Conservation (phyloP, 2,888 invertebrate species). For the Drosophila fulvimacula region DNA sequence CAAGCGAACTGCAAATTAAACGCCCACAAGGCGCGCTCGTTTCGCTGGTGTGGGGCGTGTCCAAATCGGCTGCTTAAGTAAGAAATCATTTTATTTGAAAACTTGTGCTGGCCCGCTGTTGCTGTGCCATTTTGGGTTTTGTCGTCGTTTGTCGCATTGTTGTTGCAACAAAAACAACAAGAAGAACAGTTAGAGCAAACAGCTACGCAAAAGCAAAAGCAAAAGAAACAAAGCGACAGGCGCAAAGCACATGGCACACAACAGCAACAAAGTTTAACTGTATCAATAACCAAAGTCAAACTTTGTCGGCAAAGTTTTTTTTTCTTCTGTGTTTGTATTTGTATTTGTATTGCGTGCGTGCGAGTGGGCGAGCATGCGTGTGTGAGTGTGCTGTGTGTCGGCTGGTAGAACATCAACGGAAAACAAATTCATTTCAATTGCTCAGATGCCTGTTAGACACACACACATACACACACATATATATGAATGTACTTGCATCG, state of each 20-base stretch:
- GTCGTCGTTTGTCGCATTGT: conserved; percentile 33
- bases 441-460: conserved; percentile 49
- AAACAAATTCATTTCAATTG: conserved; percentile 79
- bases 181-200: conserved; percentile 18
- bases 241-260: conserved; percentile 54
- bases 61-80: conserved; percentile 67
- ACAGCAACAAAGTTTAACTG: conserved; percentile 76
- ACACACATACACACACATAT: not conserved
- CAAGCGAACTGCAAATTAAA: conserved; percentile 20
- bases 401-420: conserved; percentile 61
- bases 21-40: not conserved
- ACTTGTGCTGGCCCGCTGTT: conserved; percentile 46
- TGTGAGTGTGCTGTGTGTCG: conserved; percentile 19
- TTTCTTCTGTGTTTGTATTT: conserved; percentile 28
- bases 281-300: conserved; percentile 81
- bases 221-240: conserved; percentile 24
- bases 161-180: conserved; percentile 12
- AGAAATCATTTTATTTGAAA: conserved; percentile 78
- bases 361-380: conserved; percentile 1
- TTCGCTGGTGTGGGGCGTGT: conserved; percentile 26
- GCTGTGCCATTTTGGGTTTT: conserved; percentile 31
- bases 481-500: not conserved
- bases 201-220: conserved; percentile 19
- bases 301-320: conserved; percentile 74
- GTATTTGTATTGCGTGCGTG: conserved; percentile 39